Conservation (phyloP, 2,113 vertebrate species). For the Heteronetta atricapilla region DNA sequence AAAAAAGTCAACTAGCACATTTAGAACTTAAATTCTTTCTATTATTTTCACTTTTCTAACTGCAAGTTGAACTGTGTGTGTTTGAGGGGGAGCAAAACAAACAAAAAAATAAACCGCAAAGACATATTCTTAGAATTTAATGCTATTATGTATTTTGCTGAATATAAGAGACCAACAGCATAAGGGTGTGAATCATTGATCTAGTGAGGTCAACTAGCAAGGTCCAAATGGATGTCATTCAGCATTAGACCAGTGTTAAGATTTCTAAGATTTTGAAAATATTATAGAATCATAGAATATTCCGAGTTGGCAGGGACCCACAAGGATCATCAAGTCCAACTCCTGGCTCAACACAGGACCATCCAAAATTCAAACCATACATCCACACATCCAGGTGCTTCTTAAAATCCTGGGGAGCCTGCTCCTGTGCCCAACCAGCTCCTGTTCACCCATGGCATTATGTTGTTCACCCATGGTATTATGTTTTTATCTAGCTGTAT, state of each 20-base stretch:
- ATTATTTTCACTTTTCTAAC: not conserved
- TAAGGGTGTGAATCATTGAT: not conserved
- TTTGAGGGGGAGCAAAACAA: not conserved
- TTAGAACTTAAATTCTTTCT: not conserved
- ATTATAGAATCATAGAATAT: not conserved
- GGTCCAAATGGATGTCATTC: not conserved
- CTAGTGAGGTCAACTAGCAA: not conserved
- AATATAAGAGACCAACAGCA: not conserved
- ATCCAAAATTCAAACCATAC: no score
- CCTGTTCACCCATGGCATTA: no score
- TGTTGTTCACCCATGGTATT: no score
- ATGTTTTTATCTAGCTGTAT: no score
- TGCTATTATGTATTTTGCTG: not conserved
- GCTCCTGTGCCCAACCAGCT: no score
- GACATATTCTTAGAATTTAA: not conserved
- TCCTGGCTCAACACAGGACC: no score
- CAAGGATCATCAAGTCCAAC: no score
- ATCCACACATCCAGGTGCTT: no score
- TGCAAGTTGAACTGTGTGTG: not conserved
- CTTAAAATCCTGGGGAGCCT: no score
- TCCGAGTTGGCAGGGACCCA: no score
- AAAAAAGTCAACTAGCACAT: not conserved
- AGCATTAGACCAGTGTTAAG: not conserved
- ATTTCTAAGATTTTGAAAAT: not conserved
- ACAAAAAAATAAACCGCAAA: not conserved